These are phyloP conservation scores for Hemiprocne comata DNA, from an alignment of 2,113 vertebrate genomes.

Conservation along the genomic window DNA sequence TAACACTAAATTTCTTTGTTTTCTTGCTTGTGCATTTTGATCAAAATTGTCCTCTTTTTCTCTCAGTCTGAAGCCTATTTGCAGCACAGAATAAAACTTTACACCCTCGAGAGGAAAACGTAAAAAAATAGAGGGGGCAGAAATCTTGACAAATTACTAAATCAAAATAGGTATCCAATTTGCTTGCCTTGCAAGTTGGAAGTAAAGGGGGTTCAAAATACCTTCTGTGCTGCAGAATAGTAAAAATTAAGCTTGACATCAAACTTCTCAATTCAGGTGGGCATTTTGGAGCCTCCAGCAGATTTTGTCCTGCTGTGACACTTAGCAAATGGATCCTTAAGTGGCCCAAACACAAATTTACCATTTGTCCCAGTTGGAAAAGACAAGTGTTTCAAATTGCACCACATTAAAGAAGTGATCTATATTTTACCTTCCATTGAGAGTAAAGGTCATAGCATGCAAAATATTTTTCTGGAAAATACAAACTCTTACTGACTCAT, in stretches of 20 bases:
- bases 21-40: neutral
- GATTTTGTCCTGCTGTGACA: neutral
- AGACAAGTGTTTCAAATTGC: neutral
- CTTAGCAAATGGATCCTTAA: neutral
- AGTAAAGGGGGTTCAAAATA: neutral
- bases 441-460: neutral
- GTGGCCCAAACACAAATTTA: neutral
- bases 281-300: neutral
- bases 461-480: neutral
- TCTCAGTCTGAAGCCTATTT: slow-evolving; percentile 11
- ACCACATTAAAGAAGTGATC: neutral
- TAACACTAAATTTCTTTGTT: neutral
- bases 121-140: neutral
- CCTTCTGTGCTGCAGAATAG: neutral
- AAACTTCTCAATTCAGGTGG: neutral
- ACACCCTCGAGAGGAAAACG: neutral
- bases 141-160: slow-evolving; percentile 9
- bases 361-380: neutral
- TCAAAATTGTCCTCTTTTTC: neutral
- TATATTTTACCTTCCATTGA: neutral
- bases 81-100: neutral
- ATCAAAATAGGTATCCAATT: neutral
- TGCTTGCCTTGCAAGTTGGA: neutral
- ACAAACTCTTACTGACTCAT: neutral
- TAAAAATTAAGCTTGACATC: slow-evolving; percentile 27